These are phyloP conservation scores for Synergus itoensis DNA, from an alignment of 2,888 invertebrate species.

Conservation along the genomic window DNA sequence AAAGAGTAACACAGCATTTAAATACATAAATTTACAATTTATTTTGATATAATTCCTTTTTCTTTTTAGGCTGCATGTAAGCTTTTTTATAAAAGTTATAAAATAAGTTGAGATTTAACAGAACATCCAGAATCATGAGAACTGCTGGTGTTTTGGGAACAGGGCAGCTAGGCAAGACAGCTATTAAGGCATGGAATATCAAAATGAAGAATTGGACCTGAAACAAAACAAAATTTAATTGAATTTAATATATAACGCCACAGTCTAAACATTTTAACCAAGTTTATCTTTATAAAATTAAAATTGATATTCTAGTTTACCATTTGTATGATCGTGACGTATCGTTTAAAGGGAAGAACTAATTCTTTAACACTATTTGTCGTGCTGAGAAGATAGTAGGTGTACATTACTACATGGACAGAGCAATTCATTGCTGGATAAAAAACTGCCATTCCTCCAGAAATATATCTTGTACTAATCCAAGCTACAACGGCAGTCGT, in stretches of 20 bases:
- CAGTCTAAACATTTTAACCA: background rate
- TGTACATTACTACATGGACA: conserved; percentile 87
- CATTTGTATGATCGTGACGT: conserved; percentile 83
- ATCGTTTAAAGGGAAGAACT: conserved; percentile 82
- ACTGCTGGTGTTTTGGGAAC: conserved; percentile 78
- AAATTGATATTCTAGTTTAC: conserved; percentile 73
- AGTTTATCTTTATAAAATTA: background rate
- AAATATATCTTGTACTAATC: conserved; percentile 81
- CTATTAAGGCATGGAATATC: conserved; percentile 79
- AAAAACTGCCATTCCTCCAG: conserved; percentile 83
- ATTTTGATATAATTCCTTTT: conserved; percentile 27
- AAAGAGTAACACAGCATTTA: background rate
- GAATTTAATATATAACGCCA: background rate
- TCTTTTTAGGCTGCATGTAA: conserved; percentile 72
- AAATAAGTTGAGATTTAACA: conserved; percentile 84
- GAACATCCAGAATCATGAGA: conserved; percentile 81
- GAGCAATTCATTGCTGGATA: conserved; percentile 82
- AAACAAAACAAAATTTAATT: conserved; percentile 61
- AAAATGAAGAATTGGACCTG: conserved; percentile 84
- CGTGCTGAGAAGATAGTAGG: conserved; percentile 82
- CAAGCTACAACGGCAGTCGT: conserved; percentile 81
- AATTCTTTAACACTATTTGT: conserved; percentile 79
- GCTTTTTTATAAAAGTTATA: conserved; percentile 83
- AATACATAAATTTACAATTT: conserved; percentile 22
- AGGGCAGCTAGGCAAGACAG: conserved; percentile 79